phyloP scores from a whole-genome alignment of 2,888 invertebrate species.

The Drosophila peninsularis region DNA sequence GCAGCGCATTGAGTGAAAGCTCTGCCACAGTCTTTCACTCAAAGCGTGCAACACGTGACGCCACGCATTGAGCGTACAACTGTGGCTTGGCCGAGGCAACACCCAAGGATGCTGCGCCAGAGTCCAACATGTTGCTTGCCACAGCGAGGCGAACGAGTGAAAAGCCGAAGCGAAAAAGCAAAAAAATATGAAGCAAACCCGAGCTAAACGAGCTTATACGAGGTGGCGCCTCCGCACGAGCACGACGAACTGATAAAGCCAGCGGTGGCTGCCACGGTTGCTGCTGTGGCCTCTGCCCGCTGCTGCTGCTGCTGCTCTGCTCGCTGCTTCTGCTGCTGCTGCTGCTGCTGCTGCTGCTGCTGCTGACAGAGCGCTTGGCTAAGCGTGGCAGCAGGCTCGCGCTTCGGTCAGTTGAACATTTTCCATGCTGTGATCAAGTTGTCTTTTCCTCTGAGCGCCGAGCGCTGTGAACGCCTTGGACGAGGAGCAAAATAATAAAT shows the following conservation, averaged over 20 bases:
- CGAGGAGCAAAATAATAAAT: conserved; percentile 65
- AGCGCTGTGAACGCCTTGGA: conserved; percentile 76
- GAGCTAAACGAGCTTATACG: conserved; percentile 13
- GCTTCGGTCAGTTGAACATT: conserved; percentile 78
- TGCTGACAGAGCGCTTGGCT: conserved; percentile 41
- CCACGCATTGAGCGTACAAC: conserved; percentile 45
- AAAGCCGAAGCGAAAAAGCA: conserved; percentile 24
- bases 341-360: conserved; percentile 6
- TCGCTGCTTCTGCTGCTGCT: conserved; percentile 16
- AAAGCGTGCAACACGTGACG: conserved; percentile 73
- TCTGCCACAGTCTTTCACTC: conserved; percentile 63
- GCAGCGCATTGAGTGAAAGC: conserved; percentile 50
- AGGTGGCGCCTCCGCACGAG: conserved; percentile 27
- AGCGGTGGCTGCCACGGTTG: conserved; percentile 26
- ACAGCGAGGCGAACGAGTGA: conserved; percentile 34
- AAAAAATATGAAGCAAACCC: not conserved
- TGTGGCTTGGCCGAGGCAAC: conserved; percentile 44
- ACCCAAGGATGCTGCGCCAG: conserved; percentile 67
- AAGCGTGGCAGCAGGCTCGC: conserved; percentile 70
- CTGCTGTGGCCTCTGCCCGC: not conserved
- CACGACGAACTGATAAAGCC: conserved; percentile 75
- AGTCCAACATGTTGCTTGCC: conserved; percentile 76
- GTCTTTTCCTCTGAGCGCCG: conserved; percentile 80
- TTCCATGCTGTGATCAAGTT: conserved; percentile 80
- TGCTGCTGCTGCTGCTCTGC: conserved; percentile 10